These are phyloP conservation scores for Prunella himalayana DNA, from an alignment of 2,113 vertebrate species.

Conservation along the genomic window DNA sequence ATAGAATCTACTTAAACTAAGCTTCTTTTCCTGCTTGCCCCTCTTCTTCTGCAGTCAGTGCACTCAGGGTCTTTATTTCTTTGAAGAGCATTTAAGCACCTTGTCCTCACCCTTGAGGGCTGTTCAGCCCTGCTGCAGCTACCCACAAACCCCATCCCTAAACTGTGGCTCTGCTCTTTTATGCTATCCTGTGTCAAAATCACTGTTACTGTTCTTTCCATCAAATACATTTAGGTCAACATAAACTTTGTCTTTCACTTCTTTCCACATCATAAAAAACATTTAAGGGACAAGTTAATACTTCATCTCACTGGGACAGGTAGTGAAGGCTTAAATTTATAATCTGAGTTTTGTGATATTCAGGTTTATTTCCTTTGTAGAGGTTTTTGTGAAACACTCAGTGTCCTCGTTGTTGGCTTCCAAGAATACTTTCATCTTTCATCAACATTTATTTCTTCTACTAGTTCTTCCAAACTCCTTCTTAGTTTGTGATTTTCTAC, in stretches of 20 bases:
- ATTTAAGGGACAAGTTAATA: neutral
- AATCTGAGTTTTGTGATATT: neutral
- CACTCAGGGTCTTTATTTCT: neutral
- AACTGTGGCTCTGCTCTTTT: neutral
- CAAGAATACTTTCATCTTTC: neutral
- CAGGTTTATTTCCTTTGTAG: neutral
- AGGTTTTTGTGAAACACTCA: neutral
- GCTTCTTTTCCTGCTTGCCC: neutral
- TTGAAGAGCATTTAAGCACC: neutral
- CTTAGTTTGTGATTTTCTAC: neutral
- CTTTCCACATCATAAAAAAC: neutral
- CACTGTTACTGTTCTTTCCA: neutral
- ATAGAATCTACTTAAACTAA: neutral
- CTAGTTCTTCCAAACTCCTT: neutral
- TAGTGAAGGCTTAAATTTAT: neutral
- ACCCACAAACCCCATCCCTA: neutral
- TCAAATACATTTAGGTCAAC: neutral
- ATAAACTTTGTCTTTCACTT: neutral
- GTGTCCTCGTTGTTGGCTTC: neutral
- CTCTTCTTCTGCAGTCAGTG: neutral
- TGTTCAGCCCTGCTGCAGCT: neutral
- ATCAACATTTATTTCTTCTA: neutral
- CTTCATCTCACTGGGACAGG: neutral
- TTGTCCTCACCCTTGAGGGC: neutral
- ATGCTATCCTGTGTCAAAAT: neutral